Conservation (phyloP, 2,888 invertebrate genomes). For the Thereva unica region DNA sequence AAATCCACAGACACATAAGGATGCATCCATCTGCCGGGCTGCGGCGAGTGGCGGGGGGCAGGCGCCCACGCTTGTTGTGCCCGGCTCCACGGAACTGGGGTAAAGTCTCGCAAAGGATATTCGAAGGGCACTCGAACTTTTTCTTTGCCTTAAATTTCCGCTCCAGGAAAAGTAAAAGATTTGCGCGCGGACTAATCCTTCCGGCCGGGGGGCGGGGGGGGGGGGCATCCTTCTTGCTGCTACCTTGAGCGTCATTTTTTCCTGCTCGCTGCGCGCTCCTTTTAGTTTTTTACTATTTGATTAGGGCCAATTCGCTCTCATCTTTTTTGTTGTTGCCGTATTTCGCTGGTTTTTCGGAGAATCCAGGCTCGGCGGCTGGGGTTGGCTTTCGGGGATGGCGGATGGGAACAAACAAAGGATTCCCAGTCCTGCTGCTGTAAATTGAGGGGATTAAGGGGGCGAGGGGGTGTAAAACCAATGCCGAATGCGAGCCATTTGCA, state of each 20-base stretch:
- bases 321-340: too few relatives aligned
- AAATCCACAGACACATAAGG: constrained; percentile 3
- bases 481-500: constrained; percentile 25
- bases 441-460: constrained; percentile 16
- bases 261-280: constrained; percentile 18
- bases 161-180: constrained; percentile 5
- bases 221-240: constrained; percentile 2
- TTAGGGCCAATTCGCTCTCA: constrained; percentile 24
- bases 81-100: constrained; percentile 31
- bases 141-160: constrained; percentile 11
- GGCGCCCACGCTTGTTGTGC: constrained; percentile 14
- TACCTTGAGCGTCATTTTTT: constrained; percentile 15
- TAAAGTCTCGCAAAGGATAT: constrained; percentile 35
- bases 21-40: constrained; percentile 6
- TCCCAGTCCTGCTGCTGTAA: background rate
- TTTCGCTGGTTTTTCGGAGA: constrained; percentile 24
- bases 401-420: constrained; percentile 30
- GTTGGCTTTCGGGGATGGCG: constrained; percentile 9
- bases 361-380: constrained; percentile 22
- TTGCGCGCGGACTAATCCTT: constrained; percentile 24
- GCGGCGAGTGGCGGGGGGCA: background rate
- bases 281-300: constrained; percentile 28
- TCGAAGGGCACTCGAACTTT: constrained; percentile 38
- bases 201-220: constrained; percentile 11
- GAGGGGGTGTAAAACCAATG: constrained; percentile 13